Percentiles rank a stretch among this genome's conserved stretches.
phyloP scores from a whole-genome alignment of 1,140 invertebrate genomes.

The Elymnias hypermnestra region DNA sequence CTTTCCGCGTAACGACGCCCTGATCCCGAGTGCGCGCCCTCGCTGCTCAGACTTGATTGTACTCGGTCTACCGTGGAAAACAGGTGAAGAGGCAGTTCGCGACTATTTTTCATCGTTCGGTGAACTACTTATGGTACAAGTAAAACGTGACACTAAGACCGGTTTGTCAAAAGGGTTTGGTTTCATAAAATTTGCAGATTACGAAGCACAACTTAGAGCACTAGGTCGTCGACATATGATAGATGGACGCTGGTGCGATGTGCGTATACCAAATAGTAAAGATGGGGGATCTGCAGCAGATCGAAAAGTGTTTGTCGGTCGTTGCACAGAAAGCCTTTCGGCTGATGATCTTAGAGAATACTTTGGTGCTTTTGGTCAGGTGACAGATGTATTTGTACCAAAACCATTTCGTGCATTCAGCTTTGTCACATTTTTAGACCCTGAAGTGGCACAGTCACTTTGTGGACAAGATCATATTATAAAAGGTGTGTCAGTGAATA shows the following conservation, averaged over 20 bases:
- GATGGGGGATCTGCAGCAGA: slow-evolving; percentile 90
- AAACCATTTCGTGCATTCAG: slow-evolving; percentile 96
- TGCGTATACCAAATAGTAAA: slow-evolving; percentile 86
- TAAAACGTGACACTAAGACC: slow-evolving; percentile 85
- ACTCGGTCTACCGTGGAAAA: slow-evolving; percentile 87
- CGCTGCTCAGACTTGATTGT: slow-evolving; percentile 92
- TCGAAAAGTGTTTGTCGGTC: slow-evolving; percentile 97
- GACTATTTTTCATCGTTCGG: slow-evolving; percentile 87
- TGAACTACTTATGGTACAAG: slow-evolving; percentile 85
- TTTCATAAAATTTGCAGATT: slow-evolving; percentile 87
- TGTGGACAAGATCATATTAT: slow-evolving; percentile 99
- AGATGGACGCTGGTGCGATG: slow-evolving; percentile 88
- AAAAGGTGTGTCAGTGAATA: slow-evolving; percentile 95
- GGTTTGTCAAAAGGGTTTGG: slow-evolving; percentile 90
- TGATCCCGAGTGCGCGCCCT: slow-evolving; percentile 79
- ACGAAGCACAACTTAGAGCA: slow-evolving; percentile 80
- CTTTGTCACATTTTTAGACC: slow-evolving; percentile 96
- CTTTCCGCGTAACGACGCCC: slow-evolving; percentile 50
- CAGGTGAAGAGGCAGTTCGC: slow-evolving; percentile 84
- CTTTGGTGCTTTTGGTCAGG: slow-evolving; percentile 96
- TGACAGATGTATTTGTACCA: slow-evolving; percentile 97
- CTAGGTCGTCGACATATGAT: slow-evolving; percentile 84
- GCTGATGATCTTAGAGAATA: slow-evolving; percentile 94
- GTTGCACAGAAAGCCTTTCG: slow-evolving; percentile 93
- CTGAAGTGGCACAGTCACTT: slow-evolving; percentile 93